Evolutionary conservation across 2,113 vertebrate genomes (phyloP), one percentile per base, ranked within the genome.

Genomic region (Centropristis striata): DNA sequence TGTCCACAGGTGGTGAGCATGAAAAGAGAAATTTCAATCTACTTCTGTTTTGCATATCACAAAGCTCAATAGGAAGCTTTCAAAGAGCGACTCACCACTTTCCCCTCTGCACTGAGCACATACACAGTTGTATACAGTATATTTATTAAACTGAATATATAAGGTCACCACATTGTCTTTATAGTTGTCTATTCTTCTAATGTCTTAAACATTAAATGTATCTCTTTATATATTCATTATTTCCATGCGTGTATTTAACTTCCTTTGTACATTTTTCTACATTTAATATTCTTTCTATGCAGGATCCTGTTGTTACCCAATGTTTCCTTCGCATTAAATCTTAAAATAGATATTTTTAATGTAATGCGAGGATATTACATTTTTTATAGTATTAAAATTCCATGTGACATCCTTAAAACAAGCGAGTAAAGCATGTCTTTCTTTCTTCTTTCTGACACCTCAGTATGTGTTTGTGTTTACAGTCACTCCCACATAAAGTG

Each of bases 391-490:
- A 27, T 58, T 58, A 46, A 80, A 53, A 77, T 65, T 42, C 20
- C 14, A 14, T 21, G 11, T 46, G 64, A 76, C 66, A 71, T 58
- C 68, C 28, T 49, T 68, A 55, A 75, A 80, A 78, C 75, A 75
- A 60, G 49, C 60, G 65, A 70, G 59, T 57, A 74, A 79, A 61
- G 15, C 10, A 1, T 57, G 27, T 36, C 12, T 59, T 67, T 32
- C 32, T 78, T 84, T 77, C 61, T 58, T 75, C 77, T 76, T n/a
- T 32, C 60, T 59, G 69, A 81, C 85, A 81, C 75, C 75, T 85
- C 65, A 1, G 37, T 63, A 57, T 67, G 69, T 77, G 79, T 91
- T 87, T 85, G 90, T 92, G 86, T 91, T 89, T 89, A 89, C 87
- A 86, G 86, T 90, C 86, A 60, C 83, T 90, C 90, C 87, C 81